A percentile compares a stretch with the other conserved stretches of the same genome.
Conservation (phyloP, 2,797 vertebrate species). For the Malacoraja senta region DNA sequence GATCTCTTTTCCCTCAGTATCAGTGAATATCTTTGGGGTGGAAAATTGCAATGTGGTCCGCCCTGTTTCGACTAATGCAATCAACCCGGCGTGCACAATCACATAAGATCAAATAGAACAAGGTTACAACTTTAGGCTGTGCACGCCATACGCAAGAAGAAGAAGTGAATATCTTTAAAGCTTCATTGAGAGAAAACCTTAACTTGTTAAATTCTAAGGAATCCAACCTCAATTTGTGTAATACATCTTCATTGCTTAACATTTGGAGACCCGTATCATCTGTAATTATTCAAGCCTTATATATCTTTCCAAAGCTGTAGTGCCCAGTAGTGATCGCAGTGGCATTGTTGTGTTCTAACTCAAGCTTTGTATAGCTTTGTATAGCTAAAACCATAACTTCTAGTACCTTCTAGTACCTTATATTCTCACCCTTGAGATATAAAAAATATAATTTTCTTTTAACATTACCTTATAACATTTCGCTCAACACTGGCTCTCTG, state of each 20-base stretch:
- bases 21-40: background rate
- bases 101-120: too few species aligned
- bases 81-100: too few species aligned
- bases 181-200: background rate
- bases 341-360: background rate
- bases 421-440: background rate
- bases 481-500: too few species aligned
- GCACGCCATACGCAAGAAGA: too few species aligned
- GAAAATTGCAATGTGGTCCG: too few species aligned
- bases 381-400: background rate
- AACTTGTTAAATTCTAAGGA: background rate
- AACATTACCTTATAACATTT: background rate
- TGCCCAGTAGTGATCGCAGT: background rate
- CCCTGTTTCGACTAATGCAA: too few species aligned
- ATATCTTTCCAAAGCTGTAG: background rate
- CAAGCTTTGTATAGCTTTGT: background rate
- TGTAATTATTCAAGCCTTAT: background rate
- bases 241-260: background rate
- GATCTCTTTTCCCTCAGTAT: background rate
- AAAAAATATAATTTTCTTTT: background rate
- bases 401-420: too few species aligned
- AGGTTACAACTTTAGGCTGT: too few species aligned
- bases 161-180: background rate
- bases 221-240: background rate
- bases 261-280: background rate